Percentiles rank a stretch among this genome's conserved stretches.
Conservation (phyloP, 1,140 invertebrate genomes). For the Coelopa frigida region DNA sequence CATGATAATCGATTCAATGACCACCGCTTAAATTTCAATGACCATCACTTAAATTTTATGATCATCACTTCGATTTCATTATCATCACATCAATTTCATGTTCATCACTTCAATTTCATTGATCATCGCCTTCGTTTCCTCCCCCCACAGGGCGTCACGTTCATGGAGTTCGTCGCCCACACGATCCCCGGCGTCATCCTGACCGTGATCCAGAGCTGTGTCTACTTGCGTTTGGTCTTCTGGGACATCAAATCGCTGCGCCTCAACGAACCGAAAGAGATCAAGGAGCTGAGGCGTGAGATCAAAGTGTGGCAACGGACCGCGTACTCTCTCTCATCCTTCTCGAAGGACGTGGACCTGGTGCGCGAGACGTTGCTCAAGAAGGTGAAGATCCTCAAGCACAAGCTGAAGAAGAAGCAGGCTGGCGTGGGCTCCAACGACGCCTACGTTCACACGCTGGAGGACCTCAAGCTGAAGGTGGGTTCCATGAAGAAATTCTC, state of each 20-base stretch:
- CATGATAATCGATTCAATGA: too few species aligned
- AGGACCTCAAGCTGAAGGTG: conserved; percentile 54
- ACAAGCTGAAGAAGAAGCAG: conserved; percentile 52
- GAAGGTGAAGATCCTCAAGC: conserved; percentile 55
- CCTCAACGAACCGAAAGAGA: conserved; percentile 59
- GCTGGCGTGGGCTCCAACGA: conserved; percentile 51
- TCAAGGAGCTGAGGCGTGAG: conserved; percentile 63
- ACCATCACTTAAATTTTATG: neutral
- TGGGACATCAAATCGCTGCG: conserved; percentile 53
- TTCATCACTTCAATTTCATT: too few species aligned
- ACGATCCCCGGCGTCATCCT: conserved; percentile 61
- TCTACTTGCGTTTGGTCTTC: conserved; percentile 58
- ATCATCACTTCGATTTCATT: neutral
- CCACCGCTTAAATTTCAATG: too few species aligned
- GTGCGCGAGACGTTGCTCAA: conserved; percentile 60
- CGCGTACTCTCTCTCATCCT: conserved; percentile 60
- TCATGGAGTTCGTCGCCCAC: conserved; percentile 61
- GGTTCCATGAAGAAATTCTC: neutral
- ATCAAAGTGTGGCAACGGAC: conserved; percentile 68
- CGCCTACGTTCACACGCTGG: conserved; percentile 55
- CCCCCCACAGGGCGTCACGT: conserved; percentile 70
- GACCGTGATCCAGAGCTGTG: conserved; percentile 52
- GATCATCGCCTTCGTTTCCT: too few species aligned
- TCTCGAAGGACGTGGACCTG: conserved; percentile 65
- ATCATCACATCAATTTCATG: neutral